Base-by-base conservation (phyloP, 2,888 invertebrate species). In the Antheraea yamamai region DNA sequence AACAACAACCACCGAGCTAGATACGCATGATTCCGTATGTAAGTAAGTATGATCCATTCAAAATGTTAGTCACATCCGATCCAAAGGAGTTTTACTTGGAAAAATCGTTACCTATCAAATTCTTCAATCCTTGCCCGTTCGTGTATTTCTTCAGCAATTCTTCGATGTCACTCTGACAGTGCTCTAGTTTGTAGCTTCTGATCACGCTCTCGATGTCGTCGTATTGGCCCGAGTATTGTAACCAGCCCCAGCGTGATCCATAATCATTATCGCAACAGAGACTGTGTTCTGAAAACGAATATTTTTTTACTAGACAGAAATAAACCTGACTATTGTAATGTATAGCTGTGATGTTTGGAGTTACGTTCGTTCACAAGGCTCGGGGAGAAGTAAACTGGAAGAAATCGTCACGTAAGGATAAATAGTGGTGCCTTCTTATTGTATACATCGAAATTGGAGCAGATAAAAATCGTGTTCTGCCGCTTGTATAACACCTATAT, bases 131-230 rank as follows among this genome's bases (percentile, higher is more conserved):
- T 61, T 61, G 61, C 26, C 73, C 73, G 10, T 61, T 61, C 0
- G 73, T 73, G 30, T 61, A 35, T 6, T 73, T 73, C 18, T 64
- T 58, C 4, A 73, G 39, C n/a, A 73, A 14, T 14, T 35, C 23
- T 39, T 73, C 73, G 39, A 73, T 18, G 73, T 73, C 73, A 23
- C 55, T 14, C 35, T 61, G 73, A 7, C 39, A 58, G 39, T 73
- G 30, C 30, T 73, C 39, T 16, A 73, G 26, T 4, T 61, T n/a
- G 39, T 73, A 61, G 39, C 61, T 14, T 35, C 20, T 61, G 8
- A 73, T 73, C 0, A 73, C 35, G 16, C 18, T 73, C 2, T 3
- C 61, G 12, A 73, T 39, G 23, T 61, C 61, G 23, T 73, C 20
- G n/a, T 61, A 73, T 6, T 58, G 58, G 14, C 58, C 58, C 0